Base-by-base conservation (phyloP, 92 coral and sea anemone species). In the Zoanthus sociatus region DNA sequence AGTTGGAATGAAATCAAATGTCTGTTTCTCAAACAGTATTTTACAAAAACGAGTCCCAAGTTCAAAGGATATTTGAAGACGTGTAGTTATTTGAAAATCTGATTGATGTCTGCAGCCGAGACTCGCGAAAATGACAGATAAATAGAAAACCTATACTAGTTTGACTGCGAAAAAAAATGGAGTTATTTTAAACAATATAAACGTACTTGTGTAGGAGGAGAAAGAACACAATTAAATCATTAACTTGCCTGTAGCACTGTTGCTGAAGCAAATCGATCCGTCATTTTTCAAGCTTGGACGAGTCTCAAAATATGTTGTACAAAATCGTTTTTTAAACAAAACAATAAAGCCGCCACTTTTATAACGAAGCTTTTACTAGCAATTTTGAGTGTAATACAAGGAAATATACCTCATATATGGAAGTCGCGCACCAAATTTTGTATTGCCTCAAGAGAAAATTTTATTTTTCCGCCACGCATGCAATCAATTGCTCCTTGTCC, bases 261-360 rank as follows among this genome's bases (percentile, higher is more conserved):
- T 48, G 67, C 67, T 77, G 82, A 55, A 55, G 31, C 82, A 77
- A 77, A 77, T 77, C 67, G 67, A 77, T 77, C 45, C 3, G 48
- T 54, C 18, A 53, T 17, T 63, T 14, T 6, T 53, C 50, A 54
- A 54, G 47, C 44, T 12, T 45, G 32, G 20, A 5, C 30, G 16
- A 21, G 79, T 30, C 60, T 48, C 60, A 76, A 76, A 17, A 76
- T 3, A 53, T 77, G 67, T 53, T 77, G 54, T 7, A 77, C 67
- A 77, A 50, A 77, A 37, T 9, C 11, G 67, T 26, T 21, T 46
- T 10, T 6, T 37, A 18, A 20, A 11, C 31, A 30, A 30, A 69
- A 33, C 17, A 69, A 76, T 17, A 46, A 45, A 16, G 33, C 60
- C 14, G 17, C 18, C 13, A 42, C 63, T 48, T 18, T 50, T 14